phyloP scores from a whole-genome alignment of 2,797 vertebrate species.

The Spatula versicolor region DNA sequence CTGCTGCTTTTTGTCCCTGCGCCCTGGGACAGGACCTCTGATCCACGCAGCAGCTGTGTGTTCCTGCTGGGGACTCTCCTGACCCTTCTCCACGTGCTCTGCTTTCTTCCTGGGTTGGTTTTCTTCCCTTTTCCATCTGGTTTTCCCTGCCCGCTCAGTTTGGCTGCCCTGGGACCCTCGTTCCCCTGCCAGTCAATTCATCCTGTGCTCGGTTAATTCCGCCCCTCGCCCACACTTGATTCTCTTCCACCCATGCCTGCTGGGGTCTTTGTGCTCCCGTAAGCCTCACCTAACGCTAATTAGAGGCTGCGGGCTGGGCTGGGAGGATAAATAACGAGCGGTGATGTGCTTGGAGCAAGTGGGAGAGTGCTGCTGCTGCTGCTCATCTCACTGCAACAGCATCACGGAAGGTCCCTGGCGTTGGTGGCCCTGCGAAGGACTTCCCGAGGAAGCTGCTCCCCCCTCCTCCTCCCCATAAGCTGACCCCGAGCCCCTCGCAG shows the following conservation, averaged over 20 bases:
- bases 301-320: background rate
- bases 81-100: background rate
- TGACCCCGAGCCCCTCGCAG: background rate
- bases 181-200: background rate
- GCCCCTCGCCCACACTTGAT: rapidly evolving
- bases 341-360: background rate
- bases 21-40: too few relatives aligned
- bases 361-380: background rate
- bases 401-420: background rate
- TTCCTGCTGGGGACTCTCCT: background rate
- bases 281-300: background rate
- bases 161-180: background rate
- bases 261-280: too few relatives aligned
- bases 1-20: too few relatives aligned
- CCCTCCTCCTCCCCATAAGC: background rate
- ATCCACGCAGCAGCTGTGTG: background rate
- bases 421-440: background rate
- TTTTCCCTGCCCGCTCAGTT: background rate
- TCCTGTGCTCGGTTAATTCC: background rate
- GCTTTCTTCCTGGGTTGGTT: background rate
- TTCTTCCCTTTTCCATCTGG: background rate
- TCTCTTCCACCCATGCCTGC: background rate
- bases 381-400: background rate
- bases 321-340: background rate
- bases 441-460: background rate